Conservation (phyloP, 2,888 invertebrate genomes). For the Eristalis tenax region DNA sequence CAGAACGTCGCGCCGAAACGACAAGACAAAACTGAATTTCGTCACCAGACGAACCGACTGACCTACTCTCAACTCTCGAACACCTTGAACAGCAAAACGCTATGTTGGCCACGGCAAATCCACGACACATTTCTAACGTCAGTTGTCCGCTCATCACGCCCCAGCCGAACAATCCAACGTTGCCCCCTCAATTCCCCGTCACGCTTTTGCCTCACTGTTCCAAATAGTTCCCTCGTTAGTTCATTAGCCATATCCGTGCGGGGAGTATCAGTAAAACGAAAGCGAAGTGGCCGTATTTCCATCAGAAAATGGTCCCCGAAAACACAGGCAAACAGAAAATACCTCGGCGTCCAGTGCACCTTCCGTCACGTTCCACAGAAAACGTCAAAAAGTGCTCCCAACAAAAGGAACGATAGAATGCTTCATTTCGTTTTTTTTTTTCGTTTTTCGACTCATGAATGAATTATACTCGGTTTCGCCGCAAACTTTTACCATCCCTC, state of each 20-base stretch:
- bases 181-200: not conserved
- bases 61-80: not conserved
- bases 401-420: constrained; percentile 9
- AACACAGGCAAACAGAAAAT: constrained; percentile 38
- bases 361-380: constrained; percentile 48
- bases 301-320: constrained; percentile 42
- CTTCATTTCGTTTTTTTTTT: constrained; percentile 18
- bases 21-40: not conserved
- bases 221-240: constrained; percentile 35
- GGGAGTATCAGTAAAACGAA: constrained; percentile 60
- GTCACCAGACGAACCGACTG: not conserved
- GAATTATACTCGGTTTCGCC: constrained; percentile 29
- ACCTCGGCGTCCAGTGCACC: constrained; percentile 48
- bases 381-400: constrained; percentile 27
- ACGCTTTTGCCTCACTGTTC: constrained; percentile 50
- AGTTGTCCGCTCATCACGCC: not conserved
- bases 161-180: not conserved
- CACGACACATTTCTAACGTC: not conserved
- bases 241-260: constrained; percentile 44
- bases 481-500: constrained; percentile 55
- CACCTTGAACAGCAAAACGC: not conserved
- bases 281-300: constrained; percentile 65
- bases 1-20: not conserved
- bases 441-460: constrained; percentile 41
- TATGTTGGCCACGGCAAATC: not conserved